Conservation (phyloP, 2,797 vertebrate species). For the Halcyon badia region DNA sequence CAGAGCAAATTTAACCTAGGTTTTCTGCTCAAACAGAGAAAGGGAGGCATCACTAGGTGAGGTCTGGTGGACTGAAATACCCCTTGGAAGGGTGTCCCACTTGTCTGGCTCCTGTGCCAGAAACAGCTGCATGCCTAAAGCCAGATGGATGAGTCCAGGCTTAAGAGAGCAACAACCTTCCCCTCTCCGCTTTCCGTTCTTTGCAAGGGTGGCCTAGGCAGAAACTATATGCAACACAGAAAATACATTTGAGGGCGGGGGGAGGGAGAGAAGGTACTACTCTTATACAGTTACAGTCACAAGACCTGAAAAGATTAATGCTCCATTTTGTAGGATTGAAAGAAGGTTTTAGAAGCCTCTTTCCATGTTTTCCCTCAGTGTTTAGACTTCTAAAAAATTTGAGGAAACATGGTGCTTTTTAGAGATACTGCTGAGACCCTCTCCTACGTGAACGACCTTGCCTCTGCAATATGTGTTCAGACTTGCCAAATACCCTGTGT, state of each 20-base stretch:
- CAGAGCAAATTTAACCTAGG: background rate
- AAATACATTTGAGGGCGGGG: background rate
- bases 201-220: background rate
- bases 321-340: background rate
- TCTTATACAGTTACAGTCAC: background rate
- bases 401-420: background rate
- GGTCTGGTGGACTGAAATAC: background rate
- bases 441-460: background rate
- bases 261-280: background rate
- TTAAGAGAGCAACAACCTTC: background rate
- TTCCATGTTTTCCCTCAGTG: background rate
- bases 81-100: background rate
- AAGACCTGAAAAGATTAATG: background rate
- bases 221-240: background rate
- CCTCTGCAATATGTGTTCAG: background rate
- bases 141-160: background rate
- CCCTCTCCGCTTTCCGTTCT: background rate
- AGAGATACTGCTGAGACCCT: background rate
- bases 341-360: background rate
- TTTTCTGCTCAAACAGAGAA: background rate
- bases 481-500: fast-evolving
- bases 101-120: background rate
- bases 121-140: background rate
- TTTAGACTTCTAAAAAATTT: background rate
- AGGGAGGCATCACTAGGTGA: background rate